Base-by-base conservation (phyloP, 2,888 invertebrate genomes). In the Acanthosoma haemorrhoidale region DNA sequence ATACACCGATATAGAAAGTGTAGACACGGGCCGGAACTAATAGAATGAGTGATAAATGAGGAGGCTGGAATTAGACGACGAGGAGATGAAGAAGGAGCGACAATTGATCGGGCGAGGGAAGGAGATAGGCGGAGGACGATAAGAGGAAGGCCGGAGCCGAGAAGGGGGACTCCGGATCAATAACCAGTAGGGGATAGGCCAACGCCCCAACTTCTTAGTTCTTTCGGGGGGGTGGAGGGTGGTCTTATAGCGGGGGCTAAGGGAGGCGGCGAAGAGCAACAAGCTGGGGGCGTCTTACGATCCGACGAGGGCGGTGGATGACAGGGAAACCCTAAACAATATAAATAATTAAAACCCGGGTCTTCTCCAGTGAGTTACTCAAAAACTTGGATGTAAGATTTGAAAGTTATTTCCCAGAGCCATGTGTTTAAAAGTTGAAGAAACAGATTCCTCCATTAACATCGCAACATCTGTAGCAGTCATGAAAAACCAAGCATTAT, bases 111-210 rank as follows among this genome's bases (percentile, higher is more conserved):
- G 51, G 51, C 21, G 51, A 25, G 29, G 51, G 25, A 21, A n/a
- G n/a, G 41, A 8, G 41, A n/a, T 41, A 5, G 5, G 5, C 6
- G 36, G 11, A 32, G 59, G 31, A n/a, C 34, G 59, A 59, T 34
- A 32, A 34, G 21, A 34, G 29, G 59, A 59, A 16, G 41, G 51
- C 16, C 16, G 9, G 51, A 11, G 15, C 9, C 18, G 61, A 34
- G 34, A 61, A 61, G 61, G 61, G 61, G 38, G 16, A 36, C 32
- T n/a, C 36, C 21, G 61, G 61, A 61, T 61, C 61, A 61, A 61
- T 61, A 61, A 61, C 61, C 61, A 61, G 61, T 61, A 61, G 61
- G 32, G 61, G 61, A 25, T 51, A 51, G 51, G 51, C 51, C 51
- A 51, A 51, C 51, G 51, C 51, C 51, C 51, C 51, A 16, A 2